These are phyloP conservation scores for Dasyurus viverrinus DNA, from an alignment of 2,113 vertebrate species.

Conservation along the genomic window DNA sequence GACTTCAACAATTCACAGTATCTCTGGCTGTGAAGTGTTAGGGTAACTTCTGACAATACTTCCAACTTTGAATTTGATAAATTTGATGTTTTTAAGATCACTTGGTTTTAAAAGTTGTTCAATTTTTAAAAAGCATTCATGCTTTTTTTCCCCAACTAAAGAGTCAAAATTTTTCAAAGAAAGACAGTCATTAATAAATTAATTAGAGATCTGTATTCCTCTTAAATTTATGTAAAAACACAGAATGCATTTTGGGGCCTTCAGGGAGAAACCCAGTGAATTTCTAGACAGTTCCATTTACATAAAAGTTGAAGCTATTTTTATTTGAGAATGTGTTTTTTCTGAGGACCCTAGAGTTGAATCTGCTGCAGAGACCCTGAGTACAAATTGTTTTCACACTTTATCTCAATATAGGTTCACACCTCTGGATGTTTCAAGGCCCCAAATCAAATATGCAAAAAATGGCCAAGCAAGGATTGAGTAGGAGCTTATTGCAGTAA, in stretches of 20 bases:
- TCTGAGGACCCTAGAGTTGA: slow-evolving; percentile 55
- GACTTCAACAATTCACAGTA: not conserved
- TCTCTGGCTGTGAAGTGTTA: not conserved
- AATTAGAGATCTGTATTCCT: slow-evolving; percentile 56
- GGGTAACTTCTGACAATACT: not conserved
- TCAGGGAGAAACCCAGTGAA: slow-evolving; percentile 75
- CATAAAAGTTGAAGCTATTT: slow-evolving; percentile 77
- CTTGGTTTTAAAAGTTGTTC: not conserved
- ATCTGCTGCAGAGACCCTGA: slow-evolving; percentile 59
- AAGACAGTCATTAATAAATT: slow-evolving; percentile 61
- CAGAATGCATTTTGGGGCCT: slow-evolving; percentile 65
- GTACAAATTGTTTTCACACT: slow-evolving; percentile 51
- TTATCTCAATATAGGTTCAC: slow-evolving; percentile 61
- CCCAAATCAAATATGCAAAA: slow-evolving; percentile 75
- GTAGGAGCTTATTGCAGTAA: slow-evolving; percentile 71
- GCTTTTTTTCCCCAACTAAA: not conserved
- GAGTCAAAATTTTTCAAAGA: not conserved
- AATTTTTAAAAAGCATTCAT: not conserved
- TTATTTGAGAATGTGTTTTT: slow-evolving; percentile 68
- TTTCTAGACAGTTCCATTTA: slow-evolving; percentile 74
- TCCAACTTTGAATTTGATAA: not conserved
- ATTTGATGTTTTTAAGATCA: not conserved
- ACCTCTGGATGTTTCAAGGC: slow-evolving; percentile 70
- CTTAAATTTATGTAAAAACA: slow-evolving; percentile 72
- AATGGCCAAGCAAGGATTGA: slow-evolving; percentile 64